Conservation (phyloP, 2,797 vertebrate species). For the Diglossa cyanea region DNA sequence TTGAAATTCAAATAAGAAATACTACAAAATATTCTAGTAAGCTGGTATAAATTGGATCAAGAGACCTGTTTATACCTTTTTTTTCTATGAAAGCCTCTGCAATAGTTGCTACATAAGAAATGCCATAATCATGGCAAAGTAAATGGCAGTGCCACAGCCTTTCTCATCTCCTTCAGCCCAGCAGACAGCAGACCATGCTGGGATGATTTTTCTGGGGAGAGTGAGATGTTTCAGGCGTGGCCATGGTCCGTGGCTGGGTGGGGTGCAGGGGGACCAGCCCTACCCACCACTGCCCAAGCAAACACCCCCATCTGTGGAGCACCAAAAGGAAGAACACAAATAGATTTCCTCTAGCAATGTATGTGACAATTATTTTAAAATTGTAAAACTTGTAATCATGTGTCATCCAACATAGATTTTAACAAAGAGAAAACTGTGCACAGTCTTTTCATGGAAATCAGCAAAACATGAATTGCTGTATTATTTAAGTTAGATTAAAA, state of each 20-base stretch:
- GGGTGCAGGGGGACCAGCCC: neutral
- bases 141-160: neutral
- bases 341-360: neutral
- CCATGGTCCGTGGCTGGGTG: neutral
- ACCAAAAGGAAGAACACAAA: neutral
- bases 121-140: neutral
- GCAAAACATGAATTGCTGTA: neutral
- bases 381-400: neutral
- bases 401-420: neutral
- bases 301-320: conserved; percentile 78
- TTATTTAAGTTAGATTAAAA: neutral
- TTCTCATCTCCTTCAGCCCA: neutral
- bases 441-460: neutral
- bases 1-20: neutral
- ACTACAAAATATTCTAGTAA: neutral
- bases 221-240: neutral
- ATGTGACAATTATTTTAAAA: neutral
- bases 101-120: neutral
- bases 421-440: neutral
- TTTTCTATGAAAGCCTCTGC: neutral
- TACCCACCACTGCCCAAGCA: conserved; percentile 67
- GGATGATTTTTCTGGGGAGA: neutral
- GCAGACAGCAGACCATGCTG: neutral
- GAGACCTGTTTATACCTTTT: neutral
- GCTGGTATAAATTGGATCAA: neutral